These are phyloP conservation scores for Sympetrum striolatum DNA, from an alignment of 2,888 invertebrate genomes.

Conservation along the genomic window DNA sequence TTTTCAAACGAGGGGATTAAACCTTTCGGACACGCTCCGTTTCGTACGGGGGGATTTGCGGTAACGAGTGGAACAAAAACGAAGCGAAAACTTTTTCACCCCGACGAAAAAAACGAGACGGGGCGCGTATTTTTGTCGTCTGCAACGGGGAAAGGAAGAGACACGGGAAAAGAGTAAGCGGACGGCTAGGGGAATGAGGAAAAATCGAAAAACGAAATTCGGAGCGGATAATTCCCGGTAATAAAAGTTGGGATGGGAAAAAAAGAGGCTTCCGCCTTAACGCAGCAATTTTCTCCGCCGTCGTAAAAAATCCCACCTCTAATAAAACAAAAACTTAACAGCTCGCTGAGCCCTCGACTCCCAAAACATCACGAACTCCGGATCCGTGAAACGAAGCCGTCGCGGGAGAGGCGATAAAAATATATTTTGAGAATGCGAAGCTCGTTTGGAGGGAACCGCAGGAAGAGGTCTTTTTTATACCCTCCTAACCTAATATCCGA, in stretches of 20 bases:
- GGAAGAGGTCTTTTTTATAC: too few species aligned
- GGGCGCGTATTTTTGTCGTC: not conserved
- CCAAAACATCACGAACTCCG: constrained; percentile 22
- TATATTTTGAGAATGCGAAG: not conserved
- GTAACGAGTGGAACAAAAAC: not conserved
- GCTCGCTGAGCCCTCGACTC: not conserved
- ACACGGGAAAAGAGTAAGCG: not conserved
- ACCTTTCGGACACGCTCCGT: not conserved
- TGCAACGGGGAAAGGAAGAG: not conserved
- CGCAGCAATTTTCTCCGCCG: not conserved
- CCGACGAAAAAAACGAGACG: not conserved
- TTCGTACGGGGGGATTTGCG: not conserved
- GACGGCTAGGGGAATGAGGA: not conserved
- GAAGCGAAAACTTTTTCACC: not conserved
- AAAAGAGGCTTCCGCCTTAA: not conserved
- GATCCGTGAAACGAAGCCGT: not conserved
- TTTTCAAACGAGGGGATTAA: not conserved
- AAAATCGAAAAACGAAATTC: not conserved
- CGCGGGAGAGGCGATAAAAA: not conserved
- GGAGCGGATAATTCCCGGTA: not conserved
- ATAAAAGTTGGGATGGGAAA: not conserved
- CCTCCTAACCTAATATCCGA: too few species aligned
- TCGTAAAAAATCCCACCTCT: not conserved
- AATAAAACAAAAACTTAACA: not conserved
- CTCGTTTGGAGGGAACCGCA: not conserved